A percentile compares a stretch with the other conserved stretches of the same genome.
Evolutionary conservation across 2,113 vertebrate genomes (phyloP).

Genomic region (Morone saxatilis): DNA sequence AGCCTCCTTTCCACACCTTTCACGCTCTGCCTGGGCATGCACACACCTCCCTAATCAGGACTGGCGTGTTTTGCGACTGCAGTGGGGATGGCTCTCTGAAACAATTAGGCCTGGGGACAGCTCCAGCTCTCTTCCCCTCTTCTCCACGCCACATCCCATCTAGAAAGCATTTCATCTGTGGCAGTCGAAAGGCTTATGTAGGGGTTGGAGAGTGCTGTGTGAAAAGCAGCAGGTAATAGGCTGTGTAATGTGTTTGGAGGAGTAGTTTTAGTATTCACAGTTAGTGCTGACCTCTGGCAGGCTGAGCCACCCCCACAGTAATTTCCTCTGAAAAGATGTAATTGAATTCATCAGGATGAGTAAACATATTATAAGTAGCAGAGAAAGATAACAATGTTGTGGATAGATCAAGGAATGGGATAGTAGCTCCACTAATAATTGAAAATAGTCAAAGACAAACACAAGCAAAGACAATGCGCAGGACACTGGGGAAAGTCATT

Average conservation of each 20-base stretch:
- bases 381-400: conserved; percentile 81
- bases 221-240: conserved; percentile 82
- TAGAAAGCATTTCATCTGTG: conserved; percentile 85
- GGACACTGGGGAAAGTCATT: conserved; percentile 14
- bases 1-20: conserved; percentile 65
- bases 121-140: conserved; percentile 77
- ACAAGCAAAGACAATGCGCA: conserved; percentile 49
- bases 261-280: conserved; percentile 81
- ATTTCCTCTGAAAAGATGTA: conserved; percentile 82
- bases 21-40: conserved; percentile 64
- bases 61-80: conserved; percentile 75
- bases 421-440: conserved; percentile 73
- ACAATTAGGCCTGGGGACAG: conserved; percentile 81
- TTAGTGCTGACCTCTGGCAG: conserved; percentile 79
- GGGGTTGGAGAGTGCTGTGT: conserved; percentile 66
- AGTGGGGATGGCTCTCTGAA: conserved; percentile 77
- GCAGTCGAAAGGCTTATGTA: conserved; percentile 68
- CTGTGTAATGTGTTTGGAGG: conserved; percentile 82
- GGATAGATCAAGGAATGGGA: conserved; percentile 76
- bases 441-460: conserved; percentile 80
- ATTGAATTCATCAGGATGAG: conserved; percentile 84
- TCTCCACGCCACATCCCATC: conserved; percentile 82
- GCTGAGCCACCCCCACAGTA: conserved; percentile 73
- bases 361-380: conserved; percentile 82
- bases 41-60: conserved; percentile 77